Evolutionary conservation across 92 coral and sea anemone genomes (phyloP), one percentile per base, ranked within the genome.

Genomic region (Isaurus tuberculatus): DNA sequence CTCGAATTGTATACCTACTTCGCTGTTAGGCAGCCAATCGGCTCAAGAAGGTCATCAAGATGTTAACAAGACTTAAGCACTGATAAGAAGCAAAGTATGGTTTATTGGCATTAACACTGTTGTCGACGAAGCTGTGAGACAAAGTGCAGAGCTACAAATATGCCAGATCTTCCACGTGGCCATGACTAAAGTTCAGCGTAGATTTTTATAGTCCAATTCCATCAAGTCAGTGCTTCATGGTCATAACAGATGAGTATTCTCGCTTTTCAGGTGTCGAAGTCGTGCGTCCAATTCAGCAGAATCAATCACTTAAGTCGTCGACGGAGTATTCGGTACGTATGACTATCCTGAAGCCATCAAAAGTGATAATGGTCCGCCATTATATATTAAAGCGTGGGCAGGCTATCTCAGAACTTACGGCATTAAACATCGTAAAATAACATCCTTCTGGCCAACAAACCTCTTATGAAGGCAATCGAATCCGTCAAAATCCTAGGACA

Each of bases 351-450:
- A 64, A 2, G 81, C 46, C 32, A 20, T 73, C 65, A 87, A 87
- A 80, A 36, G 79, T 53, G 87, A 82, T 49, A 82, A 81, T 28
- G 84, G 87, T 58, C 79, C 87, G 10, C 91, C 75, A 20, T 81
- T 87, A 44, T 42, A 87, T 43, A 15, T 57, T 16, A 42, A 80
- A 43, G 88, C 77, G 28, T 85, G 68, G 84, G 65, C 75, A 77
- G 27, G 53, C 19, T 85, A 40, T 65, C 68, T 27, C 67, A 65
- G 57, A 65, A 22, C 29, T 29, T 43, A 73, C 55, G 78, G 84
- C 44, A 20, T 46, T n/a, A 78, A 19, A n/a, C 85, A 79, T 43
- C 74, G 63, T 27, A 58, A 42, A 17, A 46, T 66, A 26, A 85
- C 66, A 6, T 77, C 68, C 16, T 25, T 57, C 2, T 42, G 84